Conservation (phyloP, 2,888 invertebrate species). For the Drosophila eohydei region DNA sequence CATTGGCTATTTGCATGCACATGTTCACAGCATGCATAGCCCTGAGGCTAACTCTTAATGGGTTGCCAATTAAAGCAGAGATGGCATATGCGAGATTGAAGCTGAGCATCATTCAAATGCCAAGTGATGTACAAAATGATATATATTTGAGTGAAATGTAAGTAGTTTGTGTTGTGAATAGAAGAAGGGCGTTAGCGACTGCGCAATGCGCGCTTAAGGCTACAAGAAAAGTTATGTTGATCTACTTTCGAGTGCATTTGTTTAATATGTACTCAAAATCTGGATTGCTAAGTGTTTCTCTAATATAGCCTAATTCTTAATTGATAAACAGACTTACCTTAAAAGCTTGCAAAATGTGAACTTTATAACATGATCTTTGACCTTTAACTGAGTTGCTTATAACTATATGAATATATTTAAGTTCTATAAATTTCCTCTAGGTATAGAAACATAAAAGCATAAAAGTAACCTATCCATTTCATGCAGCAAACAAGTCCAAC, state of each 20-base stretch:
- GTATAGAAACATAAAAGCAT: too few relatives aligned
- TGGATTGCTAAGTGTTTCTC: too few relatives aligned
- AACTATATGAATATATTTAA: too few relatives aligned
- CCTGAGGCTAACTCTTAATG: background rate
- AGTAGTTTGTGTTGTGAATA: background rate
- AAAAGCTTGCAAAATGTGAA: too few relatives aligned
- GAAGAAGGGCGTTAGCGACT: background rate
- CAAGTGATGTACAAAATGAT: background rate
- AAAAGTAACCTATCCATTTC: background rate
- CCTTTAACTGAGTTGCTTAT: too few relatives aligned
- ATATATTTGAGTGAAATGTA: background rate
- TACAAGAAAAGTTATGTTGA: too few relatives aligned
- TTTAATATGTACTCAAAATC: too few relatives aligned
- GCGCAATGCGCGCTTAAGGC: background rate
- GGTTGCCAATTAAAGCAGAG: conserved; percentile 7
- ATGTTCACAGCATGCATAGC: background rate
- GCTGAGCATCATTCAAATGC: conserved; percentile 1
- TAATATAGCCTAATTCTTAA: too few relatives aligned
- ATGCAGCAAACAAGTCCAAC: background rate
- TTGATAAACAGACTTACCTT: too few relatives aligned
- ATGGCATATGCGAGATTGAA: background rate
- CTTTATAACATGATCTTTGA: too few relatives aligned
- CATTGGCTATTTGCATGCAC: conserved; percentile 5
- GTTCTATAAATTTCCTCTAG: too few relatives aligned
- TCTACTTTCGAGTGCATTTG: too few relatives aligned